A percentile compares a stretch with the other conserved stretches of the same genome.
These are phyloP conservation scores for Hecatera dysodea DNA, from an alignment of 2,888 invertebrate genomes.

Conservation along the genomic window DNA sequence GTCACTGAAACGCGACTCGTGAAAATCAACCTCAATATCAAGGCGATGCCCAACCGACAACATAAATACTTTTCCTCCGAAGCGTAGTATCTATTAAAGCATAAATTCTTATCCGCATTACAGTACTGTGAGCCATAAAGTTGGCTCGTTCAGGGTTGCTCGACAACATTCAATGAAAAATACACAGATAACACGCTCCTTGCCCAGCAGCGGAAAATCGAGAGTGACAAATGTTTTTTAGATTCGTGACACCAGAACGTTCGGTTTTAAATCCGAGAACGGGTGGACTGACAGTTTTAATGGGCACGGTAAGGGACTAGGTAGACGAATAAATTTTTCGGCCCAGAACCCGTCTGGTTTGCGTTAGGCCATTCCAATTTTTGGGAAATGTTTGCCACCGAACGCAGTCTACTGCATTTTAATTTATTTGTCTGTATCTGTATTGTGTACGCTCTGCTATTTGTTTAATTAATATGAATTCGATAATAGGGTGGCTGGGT, in stretches of 20 bases:
- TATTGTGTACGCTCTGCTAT: constrained; percentile 70
- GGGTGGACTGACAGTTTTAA: constrained; percentile 86
- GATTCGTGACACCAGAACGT: constrained; percentile 81
- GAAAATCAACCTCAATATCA: constrained; percentile 47
- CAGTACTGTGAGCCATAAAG: constrained; percentile 60
- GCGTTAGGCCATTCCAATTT: constrained; percentile 74
- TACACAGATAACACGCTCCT: constrained; percentile 75
- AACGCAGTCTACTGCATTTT: constrained; percentile 79
- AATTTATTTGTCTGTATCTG: constrained; percentile 84
- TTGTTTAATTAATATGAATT: constrained; percentile 62
- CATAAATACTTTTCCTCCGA: constrained; percentile 59
- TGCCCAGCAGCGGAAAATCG: constrained; percentile 76
- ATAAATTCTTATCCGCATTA: constrained; percentile 65
- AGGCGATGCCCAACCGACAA: constrained; percentile 34
- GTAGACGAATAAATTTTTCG: constrained; percentile 81
- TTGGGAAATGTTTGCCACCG: constrained; percentile 74
- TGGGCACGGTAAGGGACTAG: constrained; percentile 83
- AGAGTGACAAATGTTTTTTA: constrained; percentile 85
- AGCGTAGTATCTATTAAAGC: constrained; percentile 63
- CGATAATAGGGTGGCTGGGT: constrained; percentile 48
- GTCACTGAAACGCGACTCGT: constrained; percentile 39
- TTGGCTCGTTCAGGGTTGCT: constrained; percentile 62
- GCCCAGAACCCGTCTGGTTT: constrained; percentile 71
- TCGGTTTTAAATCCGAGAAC: constrained; percentile 85
- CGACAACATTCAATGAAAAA: constrained; percentile 77